Evolutionary conservation across 2,888 invertebrate species (phyloP).

Genomic region (Lacanobia oleracea): DNA sequence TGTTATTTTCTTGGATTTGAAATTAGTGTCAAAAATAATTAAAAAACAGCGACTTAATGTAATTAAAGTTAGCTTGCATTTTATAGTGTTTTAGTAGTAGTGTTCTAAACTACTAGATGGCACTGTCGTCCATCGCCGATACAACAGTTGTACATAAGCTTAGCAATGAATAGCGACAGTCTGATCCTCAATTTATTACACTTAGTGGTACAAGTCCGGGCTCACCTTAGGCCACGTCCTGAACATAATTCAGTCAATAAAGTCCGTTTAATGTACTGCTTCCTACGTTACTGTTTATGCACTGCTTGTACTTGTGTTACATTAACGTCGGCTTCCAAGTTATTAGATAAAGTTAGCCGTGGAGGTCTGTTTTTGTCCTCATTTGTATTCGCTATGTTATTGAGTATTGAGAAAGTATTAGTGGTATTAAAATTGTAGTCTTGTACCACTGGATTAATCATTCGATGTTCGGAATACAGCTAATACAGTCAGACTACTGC

Average conservation of each 20-base stretch:
- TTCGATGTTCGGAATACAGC: background rate
- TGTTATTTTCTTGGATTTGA: background rate
- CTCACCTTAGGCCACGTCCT: constrained; percentile 36
- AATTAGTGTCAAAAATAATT: background rate
- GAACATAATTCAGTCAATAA: constrained; percentile 45
- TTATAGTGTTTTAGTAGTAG: no score
- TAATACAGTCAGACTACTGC: no score
- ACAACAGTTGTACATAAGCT: constrained; percentile 27
- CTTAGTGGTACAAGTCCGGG: constrained; percentile 18
- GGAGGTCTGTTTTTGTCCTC: constrained; percentile 18
- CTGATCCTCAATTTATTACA: constrained; percentile 49
- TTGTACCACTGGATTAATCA: background rate
- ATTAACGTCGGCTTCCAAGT: constrained; percentile 29
- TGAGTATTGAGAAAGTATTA: background rate
- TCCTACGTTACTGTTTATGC: constrained; percentile 46
- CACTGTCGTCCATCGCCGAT: background rate
- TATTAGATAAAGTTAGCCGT: constrained; percentile 16
- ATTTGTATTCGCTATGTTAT: constrained; percentile 22
- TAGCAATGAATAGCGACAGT: constrained; percentile 40
- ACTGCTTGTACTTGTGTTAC: constrained; percentile 21
- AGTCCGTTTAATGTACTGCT: constrained; percentile 38
- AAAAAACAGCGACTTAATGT: background rate
- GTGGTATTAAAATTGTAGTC: no score
- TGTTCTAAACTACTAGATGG: constrained; percentile 1
- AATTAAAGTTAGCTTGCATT: background rate